Base-by-base conservation (phyloP, 2,888 invertebrate genomes). In the Pardosa pseudoannulata region DNA sequence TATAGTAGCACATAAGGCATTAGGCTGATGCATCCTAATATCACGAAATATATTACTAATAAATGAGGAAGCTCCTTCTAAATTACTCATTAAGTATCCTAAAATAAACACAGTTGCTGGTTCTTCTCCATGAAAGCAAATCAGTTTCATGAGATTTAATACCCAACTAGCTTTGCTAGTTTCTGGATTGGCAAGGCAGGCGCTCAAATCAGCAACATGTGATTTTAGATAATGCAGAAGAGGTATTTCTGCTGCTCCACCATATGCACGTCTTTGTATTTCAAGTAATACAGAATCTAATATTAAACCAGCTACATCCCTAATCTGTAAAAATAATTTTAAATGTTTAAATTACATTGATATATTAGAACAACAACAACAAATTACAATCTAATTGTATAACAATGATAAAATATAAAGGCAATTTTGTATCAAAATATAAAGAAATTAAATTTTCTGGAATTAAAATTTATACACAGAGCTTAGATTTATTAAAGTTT, bases 251-350 rank as follows among this genome's bases (percentile, higher is more conserved):
- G 76, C 76, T 68, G 72, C 76, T 5, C 85, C 85, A 56, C 78
- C 73, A 70, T 88, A 83, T 19, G 85, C 88, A 28, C 79, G 39
- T 19, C 81, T 75, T 36, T 88, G 88, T 13, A 88, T 88, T 64
- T 88, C 88, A 5, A 88, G 46, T 5, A 88, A 65, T 11, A 88
- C 79, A 19, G 79, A 79, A 79, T 89, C 89, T 9, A 89, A 64
- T n/a, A 89, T 88, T 23, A 87, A 71, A 3, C 89, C 89, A 75
- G 89, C 86, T 23, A 88, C 89, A 39, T 87, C 79, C 68, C 73
- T 73, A 13, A 88, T 81, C 88, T 88, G 46, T 31, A 82, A n/a
- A 79, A 68, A 19, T 39, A 64, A 36, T 27, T 16, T 31, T 31
- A 67, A 16, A n/a, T 16, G 31, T 67, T 29, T 6, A n/a, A n/a